phyloP scores from a whole-genome alignment of 2,888 invertebrate species.

The Epistrophe eligans region DNA sequence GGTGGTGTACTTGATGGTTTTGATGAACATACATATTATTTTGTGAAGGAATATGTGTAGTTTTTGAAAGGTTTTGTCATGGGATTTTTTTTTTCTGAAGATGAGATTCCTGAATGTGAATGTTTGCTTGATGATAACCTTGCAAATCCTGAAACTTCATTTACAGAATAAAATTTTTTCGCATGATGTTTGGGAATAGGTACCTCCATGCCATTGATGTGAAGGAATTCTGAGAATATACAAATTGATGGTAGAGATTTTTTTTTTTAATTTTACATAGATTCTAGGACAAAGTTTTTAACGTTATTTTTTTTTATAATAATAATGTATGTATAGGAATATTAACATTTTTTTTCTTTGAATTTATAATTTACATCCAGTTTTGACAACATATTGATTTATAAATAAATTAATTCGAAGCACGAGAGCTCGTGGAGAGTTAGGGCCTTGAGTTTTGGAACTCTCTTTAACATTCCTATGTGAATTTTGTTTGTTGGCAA shows the following conservation, averaged over 20 bases:
- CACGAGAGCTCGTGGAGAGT: no score
- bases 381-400: no score
- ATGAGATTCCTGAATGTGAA: slow-evolving; percentile 9
- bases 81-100: background rate
- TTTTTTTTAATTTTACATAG: background rate
- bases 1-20: slow-evolving; percentile 1
- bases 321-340: no score
- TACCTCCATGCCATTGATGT: background rate
- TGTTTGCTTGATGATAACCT: slow-evolving; percentile 13
- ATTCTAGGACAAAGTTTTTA: no score
- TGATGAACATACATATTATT: background rate
- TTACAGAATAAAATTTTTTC: background rate
- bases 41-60: background rate
- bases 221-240: background rate
- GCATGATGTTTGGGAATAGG: background rate
- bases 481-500: no score
- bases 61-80: slow-evolving; percentile 9
- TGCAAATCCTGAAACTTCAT: background rate
- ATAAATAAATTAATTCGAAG: no score
- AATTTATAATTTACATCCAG: no score
- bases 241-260: background rate
- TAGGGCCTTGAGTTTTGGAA: no score
- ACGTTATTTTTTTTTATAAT: no score
- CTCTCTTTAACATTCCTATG: no score
- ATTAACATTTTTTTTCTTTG: no score